Evolutionary conservation across 2,797 vertebrate genomes (phyloP), one percentile per base, ranked within the genome.

Genomic region (Decapterus maruadsi): DNA sequence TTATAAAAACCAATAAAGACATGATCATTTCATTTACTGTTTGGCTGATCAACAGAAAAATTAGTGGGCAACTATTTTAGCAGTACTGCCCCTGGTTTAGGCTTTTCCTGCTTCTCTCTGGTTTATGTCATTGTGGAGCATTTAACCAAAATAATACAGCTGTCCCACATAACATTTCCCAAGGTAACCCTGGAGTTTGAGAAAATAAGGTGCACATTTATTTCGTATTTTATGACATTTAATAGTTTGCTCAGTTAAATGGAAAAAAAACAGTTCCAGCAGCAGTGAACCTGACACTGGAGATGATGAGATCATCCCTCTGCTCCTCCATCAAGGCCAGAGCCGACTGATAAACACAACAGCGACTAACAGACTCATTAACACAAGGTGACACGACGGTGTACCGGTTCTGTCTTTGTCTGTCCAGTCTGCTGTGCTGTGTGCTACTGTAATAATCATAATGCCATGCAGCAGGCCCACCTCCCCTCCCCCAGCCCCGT

Each of bases 361-460:
- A 8, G 10, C 68, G 36, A 57, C 46, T 9, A 4, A 50, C 10
- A 7, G 38, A 74, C 43, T 54, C 19, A 43, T 64, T 63, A 58
- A 77, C 42, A 29, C 38, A 57, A 69, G 54, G 42, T 20, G 69
- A 65, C 55, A 11, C 62, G 29, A 50, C n/a, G 38, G 48, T 68
- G 42, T 3, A 57, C 42, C 0, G n/a, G 17, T 36, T 34, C 20
- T 61, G 68, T 79, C 70, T 70, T 72, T 76, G 60, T 78, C 50
- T 69, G 62, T 61, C 43, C 71, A 68, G 38, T 82, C 75, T 56
- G 53, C 50, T 70, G 31, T 54, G 38, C 16, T 46, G 20, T 80
- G 72, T 63, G 45, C 84, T 79, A 78, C 40, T 82, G 45, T 75
- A 83, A 87, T 92, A 85, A 86, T 85, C 75, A 77, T 83, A 83